Evolutionary conservation across 2,888 invertebrate genomes (phyloP).

Genomic region (Hirtodrosophila histrioides): DNA sequence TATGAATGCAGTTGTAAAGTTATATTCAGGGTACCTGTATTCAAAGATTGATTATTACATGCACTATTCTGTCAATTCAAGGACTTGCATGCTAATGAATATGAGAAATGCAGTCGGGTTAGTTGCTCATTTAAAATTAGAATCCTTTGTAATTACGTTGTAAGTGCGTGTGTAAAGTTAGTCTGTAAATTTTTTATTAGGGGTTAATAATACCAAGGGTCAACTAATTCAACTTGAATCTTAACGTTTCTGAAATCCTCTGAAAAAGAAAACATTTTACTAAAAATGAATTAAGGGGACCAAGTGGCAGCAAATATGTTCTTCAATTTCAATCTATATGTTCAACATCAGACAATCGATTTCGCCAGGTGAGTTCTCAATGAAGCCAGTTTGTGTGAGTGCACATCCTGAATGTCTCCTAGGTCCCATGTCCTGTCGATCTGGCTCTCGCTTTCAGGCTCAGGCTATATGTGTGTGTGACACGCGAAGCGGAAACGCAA

Average conservation of each 20-base stretch:
- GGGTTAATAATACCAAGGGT: no score
- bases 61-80: not conserved
- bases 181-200: no score
- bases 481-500: constrained; percentile 68
- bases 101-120: not conserved
- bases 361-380: constrained; percentile 39
- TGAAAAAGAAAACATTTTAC: constrained; percentile 60
- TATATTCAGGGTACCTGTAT: no score
- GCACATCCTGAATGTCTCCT: constrained; percentile 2
- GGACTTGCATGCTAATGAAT: constrained; percentile 20
- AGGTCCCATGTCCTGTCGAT: constrained; percentile 28
- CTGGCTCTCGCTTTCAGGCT: not conserved
- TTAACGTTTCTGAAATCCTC: constrained; percentile 24
- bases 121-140: constrained; percentile 2
- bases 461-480: constrained; percentile 30
- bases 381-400: constrained; percentile 31
- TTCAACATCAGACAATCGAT: constrained; percentile 49
- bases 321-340: constrained; percentile 71
- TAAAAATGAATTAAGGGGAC: constrained; percentile 63
- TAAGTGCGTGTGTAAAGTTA: no score
- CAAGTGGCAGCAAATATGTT: constrained; percentile 41
- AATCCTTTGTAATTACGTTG: constrained; percentile 1
- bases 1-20: constrained; percentile 3
- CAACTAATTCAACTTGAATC: no score
- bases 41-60: no score